Base-by-base conservation (phyloP, 2,113 vertebrate species). In the Neogale vison region DNA sequence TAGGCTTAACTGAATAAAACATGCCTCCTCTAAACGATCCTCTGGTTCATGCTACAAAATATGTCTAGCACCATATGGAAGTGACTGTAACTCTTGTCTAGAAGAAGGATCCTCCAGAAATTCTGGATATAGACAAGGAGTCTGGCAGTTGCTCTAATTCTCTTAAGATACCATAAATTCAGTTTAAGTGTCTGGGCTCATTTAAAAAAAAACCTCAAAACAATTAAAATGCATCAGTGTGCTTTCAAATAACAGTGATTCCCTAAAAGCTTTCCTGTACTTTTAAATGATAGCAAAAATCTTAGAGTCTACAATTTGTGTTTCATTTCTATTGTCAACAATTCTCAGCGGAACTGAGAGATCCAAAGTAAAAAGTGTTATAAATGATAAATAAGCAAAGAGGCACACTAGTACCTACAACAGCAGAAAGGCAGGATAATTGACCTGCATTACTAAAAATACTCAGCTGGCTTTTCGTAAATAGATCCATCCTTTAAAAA, bases 31-130 rank as follows among this genome's bases (percentile, higher is more conserved):
- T 71, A 93, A 94, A 82, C 55, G 61, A 88, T 94, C 39, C 52
- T 91, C 18, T 65, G 69, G 45, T 80, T 95, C 74, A 83, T 90
- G 86, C 61, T 84, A 95, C 69, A 86, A 90, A 97, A 87, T 52
- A 89, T 59, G 57, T 55, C 69, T 88, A 67, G 50, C 34, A 65
- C 36, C 89, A 95, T 77, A 77, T 79, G 61, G 86, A 97, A 93
- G 79, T 63, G 94, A 79, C 39, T 92, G 7, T 1, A 77, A 92
- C 23, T 88, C 24, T 39, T 89, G 7, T 39, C 79, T 24, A 93
- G 9, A 88, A 88, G 59, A 90, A 79, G 26, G 69, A 23, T 80
- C 57, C 59, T 94, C 69, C 50, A 85, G 55, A 80, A 88, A 95
- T 90, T 96, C 72, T 71, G 93, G 79, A 83, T 31, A 93, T 26